phyloP scores from a whole-genome alignment of 2,888 invertebrate genomes.

The Ganaspis brasiliensis region DNA sequence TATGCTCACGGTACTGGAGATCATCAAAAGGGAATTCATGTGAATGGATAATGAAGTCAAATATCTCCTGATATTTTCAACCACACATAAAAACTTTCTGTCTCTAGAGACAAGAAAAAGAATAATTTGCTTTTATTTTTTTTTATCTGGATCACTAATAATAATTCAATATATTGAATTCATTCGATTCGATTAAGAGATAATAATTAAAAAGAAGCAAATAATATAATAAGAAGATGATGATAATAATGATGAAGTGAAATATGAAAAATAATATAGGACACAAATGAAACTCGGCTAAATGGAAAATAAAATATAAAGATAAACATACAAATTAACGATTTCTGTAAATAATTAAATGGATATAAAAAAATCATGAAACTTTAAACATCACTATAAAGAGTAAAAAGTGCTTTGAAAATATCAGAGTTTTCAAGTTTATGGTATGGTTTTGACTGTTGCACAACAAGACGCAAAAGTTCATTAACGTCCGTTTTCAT shows the following conservation, averaged over 20 bases:
- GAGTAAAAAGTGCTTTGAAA: neutral
- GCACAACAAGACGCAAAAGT: neutral
- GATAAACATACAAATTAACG: neutral
- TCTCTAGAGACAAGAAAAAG: neutral
- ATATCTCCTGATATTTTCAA: slow-evolving; percentile 22
- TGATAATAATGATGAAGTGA: no score
- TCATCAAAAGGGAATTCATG: slow-evolving; percentile 26
- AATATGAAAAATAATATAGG: no score
- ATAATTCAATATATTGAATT: no score
- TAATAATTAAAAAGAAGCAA: no score
- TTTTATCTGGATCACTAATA: neutral
- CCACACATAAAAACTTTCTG: neutral
- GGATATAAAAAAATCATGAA: neutral
- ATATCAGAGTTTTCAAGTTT: slow-evolving; percentile 17
- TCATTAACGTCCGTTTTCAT: slow-evolving; percentile 46
- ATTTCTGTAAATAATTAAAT: neutral
- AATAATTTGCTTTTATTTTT: neutral
- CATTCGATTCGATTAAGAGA: no score
- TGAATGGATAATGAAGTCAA: slow-evolving; percentile 34
- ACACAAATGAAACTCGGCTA: no score
- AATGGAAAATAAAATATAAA: no score
- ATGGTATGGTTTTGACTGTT: slow-evolving; percentile 8
- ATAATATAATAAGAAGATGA: no score
- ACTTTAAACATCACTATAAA: neutral
- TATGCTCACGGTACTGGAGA: slow-evolving; percentile 13